Base-by-base conservation (phyloP, 2,888 invertebrate species). In the Orthosia gracilis region DNA sequence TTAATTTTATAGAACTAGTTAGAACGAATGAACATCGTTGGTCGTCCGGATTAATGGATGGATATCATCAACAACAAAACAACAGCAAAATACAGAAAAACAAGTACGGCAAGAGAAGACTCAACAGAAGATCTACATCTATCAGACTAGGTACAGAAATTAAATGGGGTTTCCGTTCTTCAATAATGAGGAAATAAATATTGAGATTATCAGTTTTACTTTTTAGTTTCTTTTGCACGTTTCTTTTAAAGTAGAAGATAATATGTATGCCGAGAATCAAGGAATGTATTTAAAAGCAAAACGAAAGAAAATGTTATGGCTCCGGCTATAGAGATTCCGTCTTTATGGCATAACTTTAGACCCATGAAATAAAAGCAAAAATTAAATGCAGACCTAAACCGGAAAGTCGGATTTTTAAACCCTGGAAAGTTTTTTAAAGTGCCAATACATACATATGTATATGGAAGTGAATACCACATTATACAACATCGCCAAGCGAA, bases 201-300 rank as follows among this genome's bases (percentile, higher is more conserved):
- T 65, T 76, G 26, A 74, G 58, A 45, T 52, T 57, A 50, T 23
- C n/a, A 58, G 23, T 47, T 52, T 57, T 26, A 66, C 26, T 58
- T 65, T 65, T 58, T 31, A 58, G 45, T 18, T 67, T 66, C 1
- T 45, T 31, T 45, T 45, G 13, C 40, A 75, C 1, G 26, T 26
- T 26, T 50, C 12, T 52, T 47, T 68, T 58, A 17, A 74, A 31
- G 4, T 9, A 23, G 58, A 49, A 47, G n/a, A 26, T 59, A 18
- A n/a, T 52, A 58, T 76, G 52, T 58, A 52, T 68, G 68, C 52
- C n/a, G 2, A 75, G 52, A 59, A 74, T 26, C 13, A 50, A 18
- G 45, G 26, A 45, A 47, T n/a, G 1, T 0, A 23, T 58, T 31
- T 45, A 3, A 9, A 57, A 45, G 1, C 31, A 75, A 58, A 47